phyloP scores from a whole-genome alignment of 2,888 invertebrate species.

The Enchytraeus crypticus region DNA sequence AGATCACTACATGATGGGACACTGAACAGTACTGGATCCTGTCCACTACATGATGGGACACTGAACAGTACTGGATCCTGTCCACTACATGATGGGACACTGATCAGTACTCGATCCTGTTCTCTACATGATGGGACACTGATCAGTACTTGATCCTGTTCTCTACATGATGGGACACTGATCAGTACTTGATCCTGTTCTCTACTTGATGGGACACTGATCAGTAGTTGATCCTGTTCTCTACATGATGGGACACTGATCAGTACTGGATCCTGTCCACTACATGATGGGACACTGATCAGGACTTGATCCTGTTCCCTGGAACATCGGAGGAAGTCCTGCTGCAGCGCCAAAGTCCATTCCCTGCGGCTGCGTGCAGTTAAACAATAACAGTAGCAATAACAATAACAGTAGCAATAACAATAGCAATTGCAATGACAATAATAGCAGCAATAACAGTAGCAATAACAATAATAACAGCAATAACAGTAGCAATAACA shows the following conservation, averaged over 20 bases:
- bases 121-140: conserved; percentile 33
- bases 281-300: conserved; percentile 38
- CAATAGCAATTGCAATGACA: background rate
- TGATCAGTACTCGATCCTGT: conserved; percentile 24
- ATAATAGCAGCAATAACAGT: background rate
- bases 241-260: too few relatives aligned
- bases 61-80: too few relatives aligned
- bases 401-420: background rate
- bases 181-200: conserved; percentile 23
- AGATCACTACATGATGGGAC: too few relatives aligned
- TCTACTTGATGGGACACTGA: too few relatives aligned
- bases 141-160: too few relatives aligned
- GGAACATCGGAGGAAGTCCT: conserved; percentile 38
- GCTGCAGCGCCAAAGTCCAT: conserved; percentile 40
- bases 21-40: too few relatives aligned
- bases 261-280: too few relatives aligned
- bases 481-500: background rate
- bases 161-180: conserved; percentile 37
- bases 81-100: conserved; percentile 37
- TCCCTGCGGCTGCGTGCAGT: conserved; percentile 39
- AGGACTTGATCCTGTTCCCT: conserved; percentile 16
- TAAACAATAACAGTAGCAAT: too few relatives aligned
- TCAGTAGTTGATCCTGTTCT: too few relatives aligned
- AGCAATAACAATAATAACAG: background rate
- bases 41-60: too few relatives aligned